These are phyloP conservation scores for Dromococcyx pavoninus DNA, from an alignment of 2,797 vertebrate genomes.

Conservation along the genomic window DNA sequence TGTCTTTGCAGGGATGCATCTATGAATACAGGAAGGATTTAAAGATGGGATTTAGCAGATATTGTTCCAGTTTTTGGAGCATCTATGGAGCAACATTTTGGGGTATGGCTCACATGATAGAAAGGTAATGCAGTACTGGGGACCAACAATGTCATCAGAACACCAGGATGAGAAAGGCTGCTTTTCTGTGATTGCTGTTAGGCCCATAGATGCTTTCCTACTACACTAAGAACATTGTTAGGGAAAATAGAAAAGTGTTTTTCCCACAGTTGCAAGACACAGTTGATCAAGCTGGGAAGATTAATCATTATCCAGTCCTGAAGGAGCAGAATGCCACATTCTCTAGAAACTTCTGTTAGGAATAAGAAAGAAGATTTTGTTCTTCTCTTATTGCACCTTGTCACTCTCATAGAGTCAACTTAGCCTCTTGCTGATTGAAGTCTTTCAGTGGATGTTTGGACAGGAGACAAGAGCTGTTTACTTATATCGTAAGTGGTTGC, in stretches of 20 bases:
- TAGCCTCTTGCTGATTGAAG: not conserved
- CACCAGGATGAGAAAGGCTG: not conserved
- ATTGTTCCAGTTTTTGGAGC: not conserved
- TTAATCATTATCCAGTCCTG: not conserved
- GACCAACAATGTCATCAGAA: not conserved
- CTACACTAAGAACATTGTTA: not conserved
- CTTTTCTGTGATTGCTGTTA: not conserved
- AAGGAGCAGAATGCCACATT: not conserved
- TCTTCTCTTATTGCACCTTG: not conserved
- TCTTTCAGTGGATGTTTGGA: constrained; percentile 31
- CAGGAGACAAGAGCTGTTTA: constrained; percentile 26
- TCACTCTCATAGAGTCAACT: not conserved
- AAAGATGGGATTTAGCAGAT: not conserved
- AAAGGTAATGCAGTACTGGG: not conserved
- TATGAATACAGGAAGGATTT: not conserved
- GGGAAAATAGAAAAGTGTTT: rapidly evolving
- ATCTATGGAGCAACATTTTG: not conserved
- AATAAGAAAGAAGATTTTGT: not conserved
- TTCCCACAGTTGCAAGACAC: not conserved
- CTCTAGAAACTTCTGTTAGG: not conserved
- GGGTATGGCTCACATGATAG: rapidly evolving
- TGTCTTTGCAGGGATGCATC: not conserved
- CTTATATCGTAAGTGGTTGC: not conserved
- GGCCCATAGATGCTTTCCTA: not conserved
- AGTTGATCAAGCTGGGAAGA: not conserved